Evolutionary conservation across 2,888 invertebrate genomes (phyloP).

Genomic region (Caenorhabditis zanzibari): DNA sequence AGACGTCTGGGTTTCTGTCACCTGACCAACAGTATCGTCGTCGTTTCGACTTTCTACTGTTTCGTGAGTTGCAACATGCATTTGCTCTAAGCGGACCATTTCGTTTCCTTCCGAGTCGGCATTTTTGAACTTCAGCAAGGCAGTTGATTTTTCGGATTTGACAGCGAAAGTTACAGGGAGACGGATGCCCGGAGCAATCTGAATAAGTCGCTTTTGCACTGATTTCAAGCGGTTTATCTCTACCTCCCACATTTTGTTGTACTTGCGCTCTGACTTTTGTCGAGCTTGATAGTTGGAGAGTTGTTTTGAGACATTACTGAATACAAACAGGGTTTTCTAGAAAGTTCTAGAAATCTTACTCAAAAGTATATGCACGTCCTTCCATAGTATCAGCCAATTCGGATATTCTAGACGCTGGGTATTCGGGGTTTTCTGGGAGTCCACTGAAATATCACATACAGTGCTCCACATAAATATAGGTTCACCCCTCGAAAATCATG

Average conservation of each 20-base stretch:
- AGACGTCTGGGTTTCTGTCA: background rate
- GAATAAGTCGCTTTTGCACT: too few relatives aligned
- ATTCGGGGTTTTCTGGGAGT: slow-evolving; percentile 31
- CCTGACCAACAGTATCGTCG: background rate
- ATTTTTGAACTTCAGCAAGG: slow-evolving; percentile 61
- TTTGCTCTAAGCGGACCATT: slow-evolving; percentile 50
- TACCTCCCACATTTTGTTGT: slow-evolving; percentile 55
- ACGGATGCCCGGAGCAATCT: slow-evolving; percentile 63
- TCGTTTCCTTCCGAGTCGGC: slow-evolving; percentile 37
- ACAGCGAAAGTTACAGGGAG: slow-evolving; percentile 61
- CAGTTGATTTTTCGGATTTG: slow-evolving; percentile 57
- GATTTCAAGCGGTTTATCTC: too few relatives aligned
- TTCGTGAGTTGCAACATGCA: slow-evolving; percentile 44
- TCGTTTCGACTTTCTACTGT: background rate
- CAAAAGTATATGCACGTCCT: slow-evolving; percentile 33
- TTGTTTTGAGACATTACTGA: slow-evolving; percentile 22
- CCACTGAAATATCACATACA: slow-evolving; percentile 23
- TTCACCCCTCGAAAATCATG: too few relatives aligned
- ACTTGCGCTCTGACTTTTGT: slow-evolving; percentile 31
- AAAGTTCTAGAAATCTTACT: slow-evolving; percentile 4
- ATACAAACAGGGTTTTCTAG: background rate
- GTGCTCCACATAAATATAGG: too few relatives aligned
- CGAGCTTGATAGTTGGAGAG: slow-evolving; percentile 39
- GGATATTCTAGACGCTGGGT: slow-evolving; percentile 11
- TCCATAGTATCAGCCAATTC: slow-evolving; percentile 15